phyloP scores from a whole-genome alignment of 1,140 invertebrate species.

The Drosophila kepulauana region DNA sequence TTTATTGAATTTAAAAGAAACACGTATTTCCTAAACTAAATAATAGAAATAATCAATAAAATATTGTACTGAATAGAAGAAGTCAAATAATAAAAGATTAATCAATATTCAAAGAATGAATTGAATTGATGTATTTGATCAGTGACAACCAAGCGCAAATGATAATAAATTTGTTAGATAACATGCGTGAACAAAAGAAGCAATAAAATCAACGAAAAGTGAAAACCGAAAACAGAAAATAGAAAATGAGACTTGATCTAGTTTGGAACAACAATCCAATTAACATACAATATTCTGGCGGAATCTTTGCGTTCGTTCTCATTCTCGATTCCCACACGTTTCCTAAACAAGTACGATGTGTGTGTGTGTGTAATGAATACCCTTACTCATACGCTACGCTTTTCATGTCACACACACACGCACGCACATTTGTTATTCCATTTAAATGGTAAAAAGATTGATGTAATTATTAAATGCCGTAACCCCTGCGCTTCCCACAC shows the following conservation, averaged over 20 bases:
- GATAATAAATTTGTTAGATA: too few relatives aligned
- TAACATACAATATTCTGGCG: not conserved
- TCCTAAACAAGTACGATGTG: not conserved
- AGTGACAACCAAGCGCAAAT: too few relatives aligned
- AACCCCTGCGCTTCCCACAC: constrained; percentile 4
- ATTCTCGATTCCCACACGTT: not conserved
- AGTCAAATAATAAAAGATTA: too few relatives aligned
- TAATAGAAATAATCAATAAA: too few relatives aligned
- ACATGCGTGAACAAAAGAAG: not conserved
- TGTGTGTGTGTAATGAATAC: constrained; percentile 8
- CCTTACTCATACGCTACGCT: not conserved
- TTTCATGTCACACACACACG: constrained; percentile 10
- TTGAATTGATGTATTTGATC: too few relatives aligned
- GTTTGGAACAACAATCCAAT: not conserved
- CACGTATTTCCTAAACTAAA: too few relatives aligned
- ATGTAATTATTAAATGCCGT: constrained; percentile 64
- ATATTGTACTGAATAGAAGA: too few relatives aligned
- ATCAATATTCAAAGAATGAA: too few relatives aligned
- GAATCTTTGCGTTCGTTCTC: not conserved
- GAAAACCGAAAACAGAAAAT: not conserved
- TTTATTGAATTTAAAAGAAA: too few relatives aligned
- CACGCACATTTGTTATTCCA: constrained; percentile 54
- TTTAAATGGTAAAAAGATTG: constrained; percentile 73
- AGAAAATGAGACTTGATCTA: not conserved
- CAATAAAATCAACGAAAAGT: not conserved